Evolutionary conservation across 2,797 vertebrate species (phyloP), one percentile per base, ranked within the genome.

Genomic region (Onychomys torridus): DNA sequence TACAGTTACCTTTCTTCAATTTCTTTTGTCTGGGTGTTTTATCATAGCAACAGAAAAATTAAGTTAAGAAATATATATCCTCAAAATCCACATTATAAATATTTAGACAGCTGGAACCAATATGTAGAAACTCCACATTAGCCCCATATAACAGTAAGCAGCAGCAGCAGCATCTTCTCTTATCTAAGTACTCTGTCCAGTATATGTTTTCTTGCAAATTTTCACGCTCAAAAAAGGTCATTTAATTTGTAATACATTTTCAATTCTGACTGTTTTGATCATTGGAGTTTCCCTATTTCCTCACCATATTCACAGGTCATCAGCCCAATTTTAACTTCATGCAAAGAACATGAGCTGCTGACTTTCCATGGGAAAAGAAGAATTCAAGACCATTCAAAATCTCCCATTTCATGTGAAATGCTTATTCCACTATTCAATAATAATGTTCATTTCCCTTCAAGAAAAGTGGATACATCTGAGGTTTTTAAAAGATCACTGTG

Each of bases 301-400:
- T 69, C 19, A 12, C 88, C 63, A 46, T 29, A 89, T 77, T 83
- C 17, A 55, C 57, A 97, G 85, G 57, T 89, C 61, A 90, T 19
- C 9, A 89, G 13, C 17, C 32, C 46, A 49, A 69, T 77, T 96
- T 94, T 85, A 83, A 89, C 29, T 84, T 79, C 40, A 91, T 76
- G 25, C 61, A 92, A 96, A 78, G 57, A 96, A 93, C 27, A 85
- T 69, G 77, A 93, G 19, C 61, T 65, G 14, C 16, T 82, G 46
- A 95, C 55, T 67, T 96, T 97, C 63, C 82, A 92, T 69, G 59
- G 40, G 17, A 92, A 96, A 91, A 79, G 1, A 96, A 17, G 52
- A 75, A 43, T 83, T 95, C 25, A 34, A 37, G 19, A 76, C 37
- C 67, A 40, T 79, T 90, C 5, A 40, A 9, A 71, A 52, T 86